Evolutionary conservation across 2,888 invertebrate genomes (phyloP).

Genomic region (Trachelus troglodyta): DNA sequence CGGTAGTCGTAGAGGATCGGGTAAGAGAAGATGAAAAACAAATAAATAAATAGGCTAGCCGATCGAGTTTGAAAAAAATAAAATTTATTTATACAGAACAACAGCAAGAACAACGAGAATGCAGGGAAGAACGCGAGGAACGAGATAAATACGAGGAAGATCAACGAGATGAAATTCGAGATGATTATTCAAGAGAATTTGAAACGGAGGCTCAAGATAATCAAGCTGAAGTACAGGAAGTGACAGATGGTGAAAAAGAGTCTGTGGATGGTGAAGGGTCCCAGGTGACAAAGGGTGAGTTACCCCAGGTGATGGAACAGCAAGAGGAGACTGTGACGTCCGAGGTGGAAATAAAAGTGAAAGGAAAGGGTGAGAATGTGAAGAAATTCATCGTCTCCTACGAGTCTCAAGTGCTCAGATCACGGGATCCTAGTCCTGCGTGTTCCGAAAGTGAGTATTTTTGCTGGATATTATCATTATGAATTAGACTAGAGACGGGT

Average conservation of each 20-base stretch:
- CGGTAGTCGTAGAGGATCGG: conserved; percentile 32
- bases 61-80: conserved; percentile 35
- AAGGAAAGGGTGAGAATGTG: conserved; percentile 54
- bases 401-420: conserved; percentile 56
- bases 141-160: conserved; percentile 12
- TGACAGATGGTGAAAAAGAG: conserved; percentile 27
- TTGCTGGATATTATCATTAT: background rate
- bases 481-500: no score
- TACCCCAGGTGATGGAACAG: conserved; percentile 45
- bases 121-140: conserved; percentile 1
- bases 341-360: conserved; percentile 56
- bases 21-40: conserved; percentile 8
- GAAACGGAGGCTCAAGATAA: no score
- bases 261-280: conserved; percentile 32
- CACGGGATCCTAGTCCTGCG: conserved; percentile 54
- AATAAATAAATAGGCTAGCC: background rate
- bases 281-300: conserved; percentile 32
- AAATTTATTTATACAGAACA: background rate
- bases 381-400: conserved; percentile 62
- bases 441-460: conserved; percentile 52
- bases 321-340: conserved; percentile 28
- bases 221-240: no score
- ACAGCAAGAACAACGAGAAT: background rate
- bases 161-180: no score
- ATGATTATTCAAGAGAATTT: no score